Base-by-base conservation (phyloP, 1,140 invertebrate genomes). In the Euura saliciscinereae region DNA sequence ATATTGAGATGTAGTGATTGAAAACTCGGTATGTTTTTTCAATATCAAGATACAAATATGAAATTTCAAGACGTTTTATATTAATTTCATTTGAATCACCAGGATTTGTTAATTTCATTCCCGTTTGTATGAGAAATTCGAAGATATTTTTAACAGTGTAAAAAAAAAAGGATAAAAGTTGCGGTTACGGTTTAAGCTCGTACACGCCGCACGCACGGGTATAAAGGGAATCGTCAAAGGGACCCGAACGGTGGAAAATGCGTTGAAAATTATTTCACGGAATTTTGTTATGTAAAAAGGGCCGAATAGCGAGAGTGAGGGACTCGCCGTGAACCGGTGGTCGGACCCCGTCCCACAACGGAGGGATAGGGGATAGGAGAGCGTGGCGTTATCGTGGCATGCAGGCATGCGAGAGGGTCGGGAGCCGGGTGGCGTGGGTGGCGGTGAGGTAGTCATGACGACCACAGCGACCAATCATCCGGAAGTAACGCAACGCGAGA, bases 401-500 rank as follows among this genome's bases (percentile, higher is more conserved):
- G 77, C 80, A 79, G 78, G 75, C 70, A 72, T 70, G 74, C 72
- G 74, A 69, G 72, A 72, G 66, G 44, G 76, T 66, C 71, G 76
- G 74, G 70, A 68, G 73, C 73, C 28, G 81, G 83, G 85, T 83
- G 84, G 81, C 79, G 78, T 82, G 79, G 81, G 66, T 67, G 66
- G 13, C 10, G 66, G 13, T 28, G 43, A 79, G 84, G 86, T 87
- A 87, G 86, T 85, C 86, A 87, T 87, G 86, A 84, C 86, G 83
- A 87, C 86, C 86, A 80, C 85, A 87, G 79, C 82, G 81, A 86
- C 86, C 86, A 87, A 87, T 87, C 85, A 87, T 87, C 85, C 86
- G 85, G 86, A 87, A 87, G 84, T 86, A 87, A 87, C 85, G 84
- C 81, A 82, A 77, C 85, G 84, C 84, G 85, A 87, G 86, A 87